These are phyloP conservation scores for Tonatia bakeri DNA, from an alignment of 2,113 vertebrate species.

Conservation along the genomic window DNA sequence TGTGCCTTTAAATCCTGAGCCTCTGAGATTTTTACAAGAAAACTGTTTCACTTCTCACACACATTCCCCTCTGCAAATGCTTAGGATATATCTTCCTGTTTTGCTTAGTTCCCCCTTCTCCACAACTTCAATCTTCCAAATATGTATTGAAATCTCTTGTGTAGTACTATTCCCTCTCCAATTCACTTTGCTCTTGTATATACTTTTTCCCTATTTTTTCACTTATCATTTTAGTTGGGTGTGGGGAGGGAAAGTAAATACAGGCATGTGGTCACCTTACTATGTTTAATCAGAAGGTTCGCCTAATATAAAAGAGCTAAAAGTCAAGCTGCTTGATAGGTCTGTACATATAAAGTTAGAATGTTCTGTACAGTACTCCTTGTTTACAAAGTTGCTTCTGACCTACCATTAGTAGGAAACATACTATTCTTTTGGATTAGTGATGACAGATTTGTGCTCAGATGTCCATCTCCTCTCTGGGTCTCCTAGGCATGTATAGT, in stretches of 20 bases:
- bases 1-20: neutral
- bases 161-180: neutral
- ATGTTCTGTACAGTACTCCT: neutral
- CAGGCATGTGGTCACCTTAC: neutral
- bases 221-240: neutral
- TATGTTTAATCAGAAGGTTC: neutral
- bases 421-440: neutral
- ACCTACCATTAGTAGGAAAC: neutral
- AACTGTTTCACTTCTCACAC: constrained; percentile 4
- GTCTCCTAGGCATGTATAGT: neutral
- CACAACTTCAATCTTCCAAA: neutral
- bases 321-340: neutral
- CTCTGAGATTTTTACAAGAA: neutral
- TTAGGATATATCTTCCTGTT: neutral
- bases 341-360: neutral
- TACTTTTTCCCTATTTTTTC: neutral
- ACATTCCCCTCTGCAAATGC: neutral
- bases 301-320: neutral
- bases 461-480: neutral
- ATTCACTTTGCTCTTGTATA: neutral
- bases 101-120: neutral
- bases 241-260: neutral
- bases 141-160: neutral
- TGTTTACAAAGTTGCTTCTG: neutral
- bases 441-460: neutral